Base-by-base conservation (phyloP, 2,113 vertebrate species). In the Phasianus colchicus region DNA sequence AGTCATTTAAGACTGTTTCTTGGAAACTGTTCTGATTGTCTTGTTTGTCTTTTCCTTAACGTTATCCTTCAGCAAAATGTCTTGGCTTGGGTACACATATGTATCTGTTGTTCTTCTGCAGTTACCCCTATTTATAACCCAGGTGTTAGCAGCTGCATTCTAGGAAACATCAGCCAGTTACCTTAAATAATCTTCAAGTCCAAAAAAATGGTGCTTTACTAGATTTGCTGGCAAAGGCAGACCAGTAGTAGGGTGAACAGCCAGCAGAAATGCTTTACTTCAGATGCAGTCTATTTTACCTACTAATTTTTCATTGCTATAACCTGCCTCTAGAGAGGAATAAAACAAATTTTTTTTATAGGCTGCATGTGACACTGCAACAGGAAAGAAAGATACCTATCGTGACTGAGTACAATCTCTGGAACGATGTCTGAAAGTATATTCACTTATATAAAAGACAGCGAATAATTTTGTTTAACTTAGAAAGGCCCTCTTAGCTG, bases 61-160 rank as follows among this genome's bases (percentile, higher is more conserved):
- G 16, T 10, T 8, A 24, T 70, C 24, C 42, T 86, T 69, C 24
- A 45, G 22, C 34, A 70, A 54, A 66, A 32, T 13, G 8, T 30
- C 89, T 83, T 87, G 57, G 67, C 67, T 77, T 24, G 13, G 75
- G 79, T 36, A 80, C 30, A 80, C 78, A 11, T 71, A 73, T 9
- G 16, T 12, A 80, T 83, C 58, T 83, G 47, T 38, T 90, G 29
- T 93, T 85, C 30, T 64, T 81, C 32, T 83, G 50, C 72, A 80
- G 18, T 87, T 89, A n/a, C 24, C 18, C 32, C 76, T 90, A 87
- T 88, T 93, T 93, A 93, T 87, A 96, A 81, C 21, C 30, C 80
- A 93, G 93, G 83, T 93, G 79, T 67, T 82, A 90, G 89, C 89
- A 96, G 79, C 85, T 91, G 50, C 72, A 57, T 11, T 90, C 76